These are phyloP conservation scores for Neoniphon sammara DNA, from an alignment of 2,797 vertebrate genomes.

Conservation along the genomic window DNA sequence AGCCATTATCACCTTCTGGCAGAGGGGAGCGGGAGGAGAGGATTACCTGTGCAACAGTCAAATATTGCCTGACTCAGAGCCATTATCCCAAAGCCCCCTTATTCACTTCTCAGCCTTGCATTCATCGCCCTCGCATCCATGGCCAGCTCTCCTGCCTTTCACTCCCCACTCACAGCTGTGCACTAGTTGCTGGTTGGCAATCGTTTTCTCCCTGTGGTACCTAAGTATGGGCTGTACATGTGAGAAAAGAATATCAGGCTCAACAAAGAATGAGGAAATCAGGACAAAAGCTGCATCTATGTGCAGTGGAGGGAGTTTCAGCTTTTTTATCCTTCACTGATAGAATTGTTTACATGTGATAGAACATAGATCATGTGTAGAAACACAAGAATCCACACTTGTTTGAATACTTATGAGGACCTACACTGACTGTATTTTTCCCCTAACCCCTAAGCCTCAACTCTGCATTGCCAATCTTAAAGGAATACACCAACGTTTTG, in stretches of 20 bases:
- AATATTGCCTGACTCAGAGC: slow-evolving; percentile 69
- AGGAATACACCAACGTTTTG: too few species aligned
- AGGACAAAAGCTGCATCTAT: background rate
- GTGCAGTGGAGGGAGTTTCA: slow-evolving; percentile 13
- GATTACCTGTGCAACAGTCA: slow-evolving; percentile 76
- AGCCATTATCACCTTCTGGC: slow-evolving; percentile 75
- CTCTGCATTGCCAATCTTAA: too few species aligned
- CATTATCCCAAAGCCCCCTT: slow-evolving; percentile 72
- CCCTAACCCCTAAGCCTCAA: too few species aligned
- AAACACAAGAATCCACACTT: background rate
- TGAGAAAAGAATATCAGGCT: slow-evolving; percentile 13
- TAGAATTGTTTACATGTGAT: background rate
- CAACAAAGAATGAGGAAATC: slow-evolving; percentile 4
- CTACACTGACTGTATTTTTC: too few species aligned
- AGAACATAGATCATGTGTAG: too few species aligned
- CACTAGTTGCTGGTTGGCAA: slow-evolving; percentile 42
- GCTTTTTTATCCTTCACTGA: background rate
- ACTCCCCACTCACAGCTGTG: slow-evolving; percentile 35
- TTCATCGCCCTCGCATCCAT: slow-evolving; percentile 64
- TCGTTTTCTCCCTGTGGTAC: slow-evolving; percentile 19
- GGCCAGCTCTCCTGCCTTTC: slow-evolving; percentile 50
- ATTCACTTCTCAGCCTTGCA: slow-evolving; percentile 68
- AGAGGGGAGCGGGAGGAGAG: slow-evolving; percentile 54
- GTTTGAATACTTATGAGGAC: background rate
- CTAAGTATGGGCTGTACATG: slow-evolving; percentile 9